These are phyloP conservation scores for Chelonus insularis DNA, from an alignment of 1,140 invertebrate species.

Conservation along the genomic window DNA sequence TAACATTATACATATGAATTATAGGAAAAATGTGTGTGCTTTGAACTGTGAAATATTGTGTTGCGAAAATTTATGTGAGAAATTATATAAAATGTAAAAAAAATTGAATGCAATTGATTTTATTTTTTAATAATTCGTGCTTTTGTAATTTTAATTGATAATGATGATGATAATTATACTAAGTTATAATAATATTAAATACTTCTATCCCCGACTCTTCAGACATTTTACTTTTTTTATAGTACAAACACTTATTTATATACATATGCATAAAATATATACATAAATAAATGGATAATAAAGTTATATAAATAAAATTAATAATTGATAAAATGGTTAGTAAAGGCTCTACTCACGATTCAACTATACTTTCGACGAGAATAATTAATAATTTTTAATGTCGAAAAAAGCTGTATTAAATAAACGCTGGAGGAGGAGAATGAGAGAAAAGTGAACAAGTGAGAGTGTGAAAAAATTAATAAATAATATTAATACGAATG, in stretches of 20 bases:
- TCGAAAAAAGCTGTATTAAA: not conserved
- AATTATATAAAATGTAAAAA: too few species aligned
- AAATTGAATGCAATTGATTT: too few species aligned
- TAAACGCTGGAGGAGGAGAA: not conserved
- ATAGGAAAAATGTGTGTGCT: too few species aligned
- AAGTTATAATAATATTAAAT: constrained; percentile 11
- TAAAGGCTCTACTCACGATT: constrained; percentile 59
- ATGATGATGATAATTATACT: not conserved
- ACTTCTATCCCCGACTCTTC: constrained; percentile 26
- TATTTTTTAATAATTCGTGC: too few species aligned
- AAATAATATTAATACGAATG: constrained; percentile 2
- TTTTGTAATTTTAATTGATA: too few species aligned
- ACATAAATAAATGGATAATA: constrained; percentile 39
- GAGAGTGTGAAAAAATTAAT: constrained; percentile 2
- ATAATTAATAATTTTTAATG: constrained; percentile 2
- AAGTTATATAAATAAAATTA: constrained; percentile 16
- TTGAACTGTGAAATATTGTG: too few species aligned
- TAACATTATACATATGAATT: too few species aligned
- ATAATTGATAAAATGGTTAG: constrained; percentile 41
- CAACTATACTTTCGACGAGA: constrained; percentile 52
- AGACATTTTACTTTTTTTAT: constrained; percentile 47
- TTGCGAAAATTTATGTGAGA: too few species aligned
- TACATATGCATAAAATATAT: constrained; percentile 45
- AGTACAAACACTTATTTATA: constrained; percentile 60
- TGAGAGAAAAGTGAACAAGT: constrained; percentile 7